Conservation (phyloP, 1,140 invertebrate genomes). For the Antheraea mylitta region DNA sequence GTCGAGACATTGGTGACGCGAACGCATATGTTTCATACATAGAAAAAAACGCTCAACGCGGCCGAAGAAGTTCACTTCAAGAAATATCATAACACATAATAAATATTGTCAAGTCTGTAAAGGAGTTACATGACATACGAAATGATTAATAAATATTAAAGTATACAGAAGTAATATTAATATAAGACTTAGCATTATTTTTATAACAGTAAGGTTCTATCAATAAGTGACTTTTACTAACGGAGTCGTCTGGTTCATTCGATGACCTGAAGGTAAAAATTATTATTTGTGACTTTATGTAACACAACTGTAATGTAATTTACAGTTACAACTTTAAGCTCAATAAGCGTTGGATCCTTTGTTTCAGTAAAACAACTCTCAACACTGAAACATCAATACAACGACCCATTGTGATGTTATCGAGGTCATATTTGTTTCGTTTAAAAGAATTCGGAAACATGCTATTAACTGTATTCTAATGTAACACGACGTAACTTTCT, state of each 20-base stretch:
- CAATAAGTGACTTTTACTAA: constrained; percentile 27
- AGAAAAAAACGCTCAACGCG: too few relatives aligned
- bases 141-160: too few relatives aligned
- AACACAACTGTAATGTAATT: constrained; percentile 68
- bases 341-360: constrained; percentile 51
- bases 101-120: too few relatives aligned
- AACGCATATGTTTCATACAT: too few relatives aligned
- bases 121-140: too few relatives aligned
- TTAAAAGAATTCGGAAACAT: constrained; percentile 11
- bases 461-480: constrained; percentile 12
- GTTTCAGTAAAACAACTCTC: constrained; percentile 41
- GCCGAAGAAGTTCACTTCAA: too few relatives aligned
- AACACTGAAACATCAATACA: constrained; percentile 44
- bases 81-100: too few relatives aligned
- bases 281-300: constrained; percentile 60
- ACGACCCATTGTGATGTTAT: constrained; percentile 44
- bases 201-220: background rate
- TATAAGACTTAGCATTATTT: too few relatives aligned
- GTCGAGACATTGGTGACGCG: too few relatives aligned
- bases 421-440: constrained; percentile 42
- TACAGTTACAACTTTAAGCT: constrained; percentile 59
- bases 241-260: constrained; percentile 48
- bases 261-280: constrained; percentile 31
- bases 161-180: too few relatives aligned
- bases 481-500: constrained; percentile 4